Conservation (phyloP, 1,140 invertebrate species). For the Tetramorium simillimum region DNA sequence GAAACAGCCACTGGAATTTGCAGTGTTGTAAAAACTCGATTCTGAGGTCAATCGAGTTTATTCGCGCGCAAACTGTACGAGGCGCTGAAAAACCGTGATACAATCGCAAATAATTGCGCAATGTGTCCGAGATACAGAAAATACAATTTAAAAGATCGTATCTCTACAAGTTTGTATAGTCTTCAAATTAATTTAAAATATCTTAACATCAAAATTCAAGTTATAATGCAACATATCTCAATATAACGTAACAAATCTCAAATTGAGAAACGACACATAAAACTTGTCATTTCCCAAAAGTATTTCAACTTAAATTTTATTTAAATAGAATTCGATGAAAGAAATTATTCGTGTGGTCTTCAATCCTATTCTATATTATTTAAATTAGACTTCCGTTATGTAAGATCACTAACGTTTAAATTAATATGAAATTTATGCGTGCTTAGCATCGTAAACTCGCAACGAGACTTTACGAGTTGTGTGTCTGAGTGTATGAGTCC, state of each 20-base stretch:
- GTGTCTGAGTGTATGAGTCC: background rate
- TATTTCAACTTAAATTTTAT: background rate
- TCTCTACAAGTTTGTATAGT: background rate
- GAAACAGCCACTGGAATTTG: conserved; percentile 17
- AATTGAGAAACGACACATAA: background rate
- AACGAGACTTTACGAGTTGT: background rate
- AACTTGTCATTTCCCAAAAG: background rate
- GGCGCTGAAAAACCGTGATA: background rate
- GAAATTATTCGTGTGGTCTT: background rate
- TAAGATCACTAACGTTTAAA: background rate
- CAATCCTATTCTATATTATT: background rate
- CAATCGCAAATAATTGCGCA: background rate
- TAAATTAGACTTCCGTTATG: background rate
- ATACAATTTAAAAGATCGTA: background rate
- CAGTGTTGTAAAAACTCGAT: background rate
- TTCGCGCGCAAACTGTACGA: background rate
- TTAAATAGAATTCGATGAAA: background rate
- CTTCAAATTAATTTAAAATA: background rate
- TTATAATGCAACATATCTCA: background rate
- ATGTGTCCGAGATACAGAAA: background rate
- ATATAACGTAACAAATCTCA: background rate
- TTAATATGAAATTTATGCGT: conserved; percentile 29
- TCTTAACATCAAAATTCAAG: background rate
- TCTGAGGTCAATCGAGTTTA: conserved; percentile 40
- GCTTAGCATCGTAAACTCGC: conserved; percentile 4